Evolutionary conservation across 2,113 vertebrate genomes (phyloP).

Genomic region (Willisornis vidua): DNA sequence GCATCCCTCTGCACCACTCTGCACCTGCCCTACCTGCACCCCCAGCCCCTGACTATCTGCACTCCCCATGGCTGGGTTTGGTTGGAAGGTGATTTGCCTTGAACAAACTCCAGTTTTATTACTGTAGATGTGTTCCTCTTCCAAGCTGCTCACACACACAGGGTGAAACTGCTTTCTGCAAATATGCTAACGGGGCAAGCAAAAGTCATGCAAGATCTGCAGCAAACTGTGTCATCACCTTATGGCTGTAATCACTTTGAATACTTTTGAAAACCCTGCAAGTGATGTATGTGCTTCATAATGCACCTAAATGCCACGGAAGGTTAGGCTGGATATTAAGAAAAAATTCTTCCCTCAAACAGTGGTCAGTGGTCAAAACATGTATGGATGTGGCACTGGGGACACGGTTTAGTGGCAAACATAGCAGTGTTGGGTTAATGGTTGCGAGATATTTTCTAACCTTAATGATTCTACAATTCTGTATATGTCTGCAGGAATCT

Average conservation of each 20-base stretch:
- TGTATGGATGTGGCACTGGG: not conserved
- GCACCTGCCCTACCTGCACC: not conserved
- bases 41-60: not conserved
- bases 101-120: not conserved
- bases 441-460: not conserved
- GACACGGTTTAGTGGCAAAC: not conserved
- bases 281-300: not conserved
- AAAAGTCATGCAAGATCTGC: not conserved
- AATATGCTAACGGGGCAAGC: not conserved
- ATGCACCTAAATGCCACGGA: not conserved
- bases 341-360: not conserved
- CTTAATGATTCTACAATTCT: not conserved
- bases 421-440: not conserved
- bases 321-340: not conserved
- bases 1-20: not conserved
- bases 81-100: not conserved
- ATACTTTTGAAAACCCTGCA: not conserved
- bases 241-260: not conserved
- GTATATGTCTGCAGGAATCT: not conserved
- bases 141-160: not conserved
- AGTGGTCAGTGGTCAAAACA: not conserved
- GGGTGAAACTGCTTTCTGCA: not conserved
- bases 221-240: not conserved
- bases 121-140: not conserved
- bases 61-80: fast-evolving